These are phyloP conservation scores for Pseudochromis fuscus DNA, from an alignment of 2,797 vertebrate species.

Conservation along the genomic window DNA sequence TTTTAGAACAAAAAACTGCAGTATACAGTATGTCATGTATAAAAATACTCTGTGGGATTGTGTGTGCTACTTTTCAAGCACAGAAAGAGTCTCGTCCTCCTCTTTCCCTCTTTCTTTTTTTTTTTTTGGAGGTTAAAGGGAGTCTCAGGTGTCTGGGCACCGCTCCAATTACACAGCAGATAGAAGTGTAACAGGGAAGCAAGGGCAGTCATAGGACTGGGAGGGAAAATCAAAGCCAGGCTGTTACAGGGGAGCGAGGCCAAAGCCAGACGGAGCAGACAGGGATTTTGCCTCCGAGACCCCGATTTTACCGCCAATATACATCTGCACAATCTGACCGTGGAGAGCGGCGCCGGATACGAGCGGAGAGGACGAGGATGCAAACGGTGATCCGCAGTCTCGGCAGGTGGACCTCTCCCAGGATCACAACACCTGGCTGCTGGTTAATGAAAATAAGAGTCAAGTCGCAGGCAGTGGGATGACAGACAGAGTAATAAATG, in stretches of 20 bases:
- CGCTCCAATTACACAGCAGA: slow-evolving; percentile 80
- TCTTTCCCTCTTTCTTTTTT: slow-evolving; percentile 39
- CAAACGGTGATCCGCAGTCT: neutral
- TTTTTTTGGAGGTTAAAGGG: slow-evolving; percentile 63
- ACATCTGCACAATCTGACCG: slow-evolving; percentile 10
- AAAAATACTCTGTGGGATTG: neutral
- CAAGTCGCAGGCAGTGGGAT: slow-evolving; percentile 10
- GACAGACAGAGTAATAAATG: slow-evolving; percentile 26
- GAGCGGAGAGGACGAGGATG: neutral
- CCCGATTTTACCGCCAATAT: slow-evolving; percentile 20
- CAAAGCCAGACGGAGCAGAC: slow-evolving; percentile 41
- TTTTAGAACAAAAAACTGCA: neutral
- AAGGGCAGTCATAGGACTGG: slow-evolving; percentile 48
- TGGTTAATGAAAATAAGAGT: slow-evolving; percentile 36
- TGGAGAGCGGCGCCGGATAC: neutral
- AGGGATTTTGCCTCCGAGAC: slow-evolving; percentile 44
- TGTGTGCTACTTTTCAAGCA: slow-evolving; percentile 56
- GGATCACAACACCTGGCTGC: slow-evolving; percentile 46
- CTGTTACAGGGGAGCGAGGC: slow-evolving; percentile 31
- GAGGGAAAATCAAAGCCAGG: slow-evolving; percentile 45
- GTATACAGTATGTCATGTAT: neutral
- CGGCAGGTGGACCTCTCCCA: slow-evolving; percentile 14
- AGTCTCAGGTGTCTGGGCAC: slow-evolving; percentile 83
- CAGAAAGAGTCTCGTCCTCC: slow-evolving; percentile 56
- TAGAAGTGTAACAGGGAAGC: slow-evolving; percentile 71